A percentile compares a stretch with the other conserved stretches of the same genome.
Evolutionary conservation across 2,797 vertebrate species (phyloP).

Genomic region (Gouania willdenowi): DNA sequence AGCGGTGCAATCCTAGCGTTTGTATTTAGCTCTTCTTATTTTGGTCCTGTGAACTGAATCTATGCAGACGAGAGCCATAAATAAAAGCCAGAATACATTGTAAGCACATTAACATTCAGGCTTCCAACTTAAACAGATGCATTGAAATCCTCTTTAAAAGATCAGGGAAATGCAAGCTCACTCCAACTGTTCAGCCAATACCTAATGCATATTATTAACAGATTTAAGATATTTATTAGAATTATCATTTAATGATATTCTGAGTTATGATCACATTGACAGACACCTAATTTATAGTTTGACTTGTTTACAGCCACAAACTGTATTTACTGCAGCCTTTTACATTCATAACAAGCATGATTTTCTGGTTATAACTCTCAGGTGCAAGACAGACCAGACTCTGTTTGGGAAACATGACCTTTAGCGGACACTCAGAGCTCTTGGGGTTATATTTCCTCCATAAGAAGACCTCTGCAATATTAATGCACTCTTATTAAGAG

Average conservation of each 20-base stretch:
- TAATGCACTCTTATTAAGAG: conserved; percentile 32
- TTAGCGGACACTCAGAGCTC: conserved; percentile 36
- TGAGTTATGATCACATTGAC: neutral
- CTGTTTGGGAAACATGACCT: conserved; percentile 43
- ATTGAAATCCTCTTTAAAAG: conserved; percentile 72
- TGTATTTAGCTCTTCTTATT: too few species aligned
- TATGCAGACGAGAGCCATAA: neutral
- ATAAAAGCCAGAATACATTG: neutral
- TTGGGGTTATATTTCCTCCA: conserved; percentile 30
- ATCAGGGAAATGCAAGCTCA: conserved; percentile 43
- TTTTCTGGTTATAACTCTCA: conserved; percentile 6
- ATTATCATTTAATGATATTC: conserved; percentile 36
- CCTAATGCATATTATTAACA: conserved; percentile 53
- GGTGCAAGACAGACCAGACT: conserved; percentile 17
- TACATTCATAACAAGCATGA: neutral
- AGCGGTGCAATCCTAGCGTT: neutral
- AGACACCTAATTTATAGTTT: neutral
- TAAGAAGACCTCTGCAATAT: conserved; percentile 37
- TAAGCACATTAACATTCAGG: conserved; percentile 71
- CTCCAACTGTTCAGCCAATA: conserved; percentile 25
- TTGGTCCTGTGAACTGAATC: neutral
- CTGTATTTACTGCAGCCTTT: neutral
- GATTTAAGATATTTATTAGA: conserved; percentile 16
- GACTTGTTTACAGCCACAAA: neutral
- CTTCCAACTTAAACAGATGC: conserved; percentile 75